Evolutionary conservation across 2,113 vertebrate species (phyloP).

Genomic region (Mohoua ochrocephala): DNA sequence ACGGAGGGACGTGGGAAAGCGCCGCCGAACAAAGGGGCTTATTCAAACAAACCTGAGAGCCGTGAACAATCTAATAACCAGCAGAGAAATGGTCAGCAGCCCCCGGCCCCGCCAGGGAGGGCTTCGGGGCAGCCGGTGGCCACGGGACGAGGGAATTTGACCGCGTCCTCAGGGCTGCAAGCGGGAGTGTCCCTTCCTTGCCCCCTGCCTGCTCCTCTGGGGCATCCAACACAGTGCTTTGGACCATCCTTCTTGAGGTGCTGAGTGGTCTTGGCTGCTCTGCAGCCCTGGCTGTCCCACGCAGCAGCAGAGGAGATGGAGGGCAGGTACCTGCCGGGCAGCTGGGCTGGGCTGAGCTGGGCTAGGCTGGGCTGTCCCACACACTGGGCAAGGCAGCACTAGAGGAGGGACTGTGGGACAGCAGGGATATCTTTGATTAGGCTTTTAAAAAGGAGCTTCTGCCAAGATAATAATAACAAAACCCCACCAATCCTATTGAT

Average conservation of each 20-base stretch:
- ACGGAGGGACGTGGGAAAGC: constrained; percentile 88
- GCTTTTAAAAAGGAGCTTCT: neutral
- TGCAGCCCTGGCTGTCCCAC: neutral
- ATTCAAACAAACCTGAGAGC: constrained; percentile 85
- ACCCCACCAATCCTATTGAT: neutral
- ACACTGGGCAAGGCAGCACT: accelerated
- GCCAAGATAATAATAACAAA: neutral
- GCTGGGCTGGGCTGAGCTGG: too few species aligned
- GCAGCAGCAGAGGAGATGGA: neutral
- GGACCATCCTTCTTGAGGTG: accelerated
- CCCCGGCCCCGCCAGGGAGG: neutral
- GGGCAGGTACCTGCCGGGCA: neutral
- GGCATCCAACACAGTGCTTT: accelerated
- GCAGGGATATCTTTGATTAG: neutral
- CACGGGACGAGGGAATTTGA: neutral
- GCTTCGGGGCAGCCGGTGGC: neutral
- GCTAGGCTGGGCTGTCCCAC: neutral
- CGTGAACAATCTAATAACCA: constrained; percentile 81
- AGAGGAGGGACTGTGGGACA: neutral
- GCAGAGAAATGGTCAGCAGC: constrained; percentile 60
- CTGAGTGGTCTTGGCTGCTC: neutral
- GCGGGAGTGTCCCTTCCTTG: neutral
- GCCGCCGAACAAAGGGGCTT: constrained; percentile 76
- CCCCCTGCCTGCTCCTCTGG: neutral
- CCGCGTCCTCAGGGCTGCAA: accelerated